phyloP scores from a whole-genome alignment of 2,113 vertebrate species.

The Lepidothrix coronata region DNA sequence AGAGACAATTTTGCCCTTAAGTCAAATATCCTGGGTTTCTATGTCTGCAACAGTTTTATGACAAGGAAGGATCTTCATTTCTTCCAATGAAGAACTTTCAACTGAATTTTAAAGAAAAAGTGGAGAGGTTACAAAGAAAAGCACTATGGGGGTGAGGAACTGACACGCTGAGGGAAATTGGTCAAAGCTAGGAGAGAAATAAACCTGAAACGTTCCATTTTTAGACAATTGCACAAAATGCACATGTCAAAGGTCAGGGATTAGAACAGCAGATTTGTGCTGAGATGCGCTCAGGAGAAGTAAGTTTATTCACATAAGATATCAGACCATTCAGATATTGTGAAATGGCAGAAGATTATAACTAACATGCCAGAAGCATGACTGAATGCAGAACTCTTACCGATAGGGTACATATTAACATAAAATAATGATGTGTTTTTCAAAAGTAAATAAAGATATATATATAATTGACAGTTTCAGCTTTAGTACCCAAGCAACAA shows the following conservation, averaged over 20 bases:
- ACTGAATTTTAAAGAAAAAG: not conserved
- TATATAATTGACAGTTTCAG: not conserved
- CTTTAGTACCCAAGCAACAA: not conserved
- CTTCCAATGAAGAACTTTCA: not conserved
- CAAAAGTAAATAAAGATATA: constrained; percentile 18
- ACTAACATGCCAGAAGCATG: not conserved
- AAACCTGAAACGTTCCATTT: not conserved
- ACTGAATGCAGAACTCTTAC: not conserved
- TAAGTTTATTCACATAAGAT: not conserved
- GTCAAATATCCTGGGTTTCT: not conserved
- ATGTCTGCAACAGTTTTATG: not conserved
- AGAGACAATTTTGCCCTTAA: not conserved
- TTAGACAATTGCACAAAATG: not conserved
- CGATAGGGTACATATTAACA: not conserved
- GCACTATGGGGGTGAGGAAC: not conserved
- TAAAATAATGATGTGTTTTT: not conserved
- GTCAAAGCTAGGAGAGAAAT: not conserved
- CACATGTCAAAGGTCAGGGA: not conserved
- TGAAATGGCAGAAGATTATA: not conserved
- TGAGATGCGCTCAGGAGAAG: not conserved
- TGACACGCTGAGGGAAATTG: not conserved
- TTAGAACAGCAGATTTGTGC: not conserved
- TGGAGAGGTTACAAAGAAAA: not conserved
- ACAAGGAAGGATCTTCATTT: not conserved
- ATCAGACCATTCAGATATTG: not conserved